Base-by-base conservation (phyloP, 2,113 vertebrate genomes). In the Halcyon malimbica region DNA sequence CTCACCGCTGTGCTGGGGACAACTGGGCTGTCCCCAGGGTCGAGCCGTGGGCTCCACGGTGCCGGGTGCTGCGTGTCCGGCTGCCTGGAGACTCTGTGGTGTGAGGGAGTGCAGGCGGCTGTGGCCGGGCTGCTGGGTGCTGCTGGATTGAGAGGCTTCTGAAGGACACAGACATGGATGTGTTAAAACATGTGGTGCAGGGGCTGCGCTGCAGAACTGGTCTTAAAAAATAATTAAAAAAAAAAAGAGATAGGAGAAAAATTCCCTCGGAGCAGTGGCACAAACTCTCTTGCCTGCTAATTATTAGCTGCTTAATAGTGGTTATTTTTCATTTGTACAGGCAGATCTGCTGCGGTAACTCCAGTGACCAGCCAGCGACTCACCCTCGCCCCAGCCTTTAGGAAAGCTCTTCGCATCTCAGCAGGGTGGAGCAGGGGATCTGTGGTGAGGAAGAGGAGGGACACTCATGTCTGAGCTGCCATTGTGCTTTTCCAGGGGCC, bases 21-120 rank as follows among this genome's bases (percentile, higher is more conserved):
- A 57, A 24, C 23, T 2, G 16, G 46, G 39, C 21, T 79, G 56
- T 14, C 2, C 7, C 42, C 5, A 12, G 51, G n/a, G 33, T 48
- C 1, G 1, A 29, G 31, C 44, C 10, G 5, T 0, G 11, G 60
- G 83, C 39, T 46, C 2, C 16, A 16, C 2, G 19, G 53, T 3
- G 10, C 18, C 1, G 18, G 41, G 48, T 13, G 39, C 59, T 4
- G 9, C 1, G 5, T 5, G 44, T 23, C 51, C 5, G 12, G 67
- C 44, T 83, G 29, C 46, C 31, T 2, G 5, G 25, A 48, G 28
- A 17, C 28, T 16, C 83, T 3, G 13, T 0, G 39, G 48, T 3
- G 11, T 6, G 21, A 13, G 82, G 69, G 46, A 35, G 11, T 9
- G 21, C 48, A 11, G 48, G 31, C 1, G 11, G 69, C 73, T 74